phyloP scores from a whole-genome alignment of 2,113 vertebrate species.

The Platycercus adscitus region DNA sequence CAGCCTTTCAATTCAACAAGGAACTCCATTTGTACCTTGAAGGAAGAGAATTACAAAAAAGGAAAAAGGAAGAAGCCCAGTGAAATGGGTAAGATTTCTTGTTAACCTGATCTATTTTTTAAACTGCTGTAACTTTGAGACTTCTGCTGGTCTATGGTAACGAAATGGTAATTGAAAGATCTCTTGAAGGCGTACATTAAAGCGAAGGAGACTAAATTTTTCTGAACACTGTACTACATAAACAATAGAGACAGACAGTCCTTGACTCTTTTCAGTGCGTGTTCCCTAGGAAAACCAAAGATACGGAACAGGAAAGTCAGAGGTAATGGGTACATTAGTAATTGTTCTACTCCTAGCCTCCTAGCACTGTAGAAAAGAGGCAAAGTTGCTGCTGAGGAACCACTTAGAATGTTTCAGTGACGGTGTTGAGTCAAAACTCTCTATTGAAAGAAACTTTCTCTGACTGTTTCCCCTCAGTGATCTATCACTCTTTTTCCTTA shows the following conservation, averaged over 20 bases:
- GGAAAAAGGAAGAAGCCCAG: not conserved
- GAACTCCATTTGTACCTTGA: not conserved
- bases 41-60: not conserved
- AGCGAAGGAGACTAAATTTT: not conserved
- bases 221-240: not conserved
- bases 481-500: not conserved
- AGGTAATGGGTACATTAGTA: not conserved
- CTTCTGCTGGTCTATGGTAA: not conserved
- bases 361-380: not conserved
- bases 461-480: not conserved
- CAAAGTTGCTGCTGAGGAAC: not conserved
- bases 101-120: not conserved
- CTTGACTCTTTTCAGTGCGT: not conserved
- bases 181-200: not conserved
- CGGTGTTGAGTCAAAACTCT: not conserved
- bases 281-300: not conserved
- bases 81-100: not conserved
- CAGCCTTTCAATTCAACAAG: not conserved
- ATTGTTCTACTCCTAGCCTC: not conserved
- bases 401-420: not conserved
- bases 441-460: not conserved
- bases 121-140: not conserved
- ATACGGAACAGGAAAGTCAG: not conserved
- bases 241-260: not conserved
- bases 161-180: not conserved